Evolutionary conservation across 2,888 invertebrate genomes (phyloP).

Genomic region (Parnassius glacialis): DNA sequence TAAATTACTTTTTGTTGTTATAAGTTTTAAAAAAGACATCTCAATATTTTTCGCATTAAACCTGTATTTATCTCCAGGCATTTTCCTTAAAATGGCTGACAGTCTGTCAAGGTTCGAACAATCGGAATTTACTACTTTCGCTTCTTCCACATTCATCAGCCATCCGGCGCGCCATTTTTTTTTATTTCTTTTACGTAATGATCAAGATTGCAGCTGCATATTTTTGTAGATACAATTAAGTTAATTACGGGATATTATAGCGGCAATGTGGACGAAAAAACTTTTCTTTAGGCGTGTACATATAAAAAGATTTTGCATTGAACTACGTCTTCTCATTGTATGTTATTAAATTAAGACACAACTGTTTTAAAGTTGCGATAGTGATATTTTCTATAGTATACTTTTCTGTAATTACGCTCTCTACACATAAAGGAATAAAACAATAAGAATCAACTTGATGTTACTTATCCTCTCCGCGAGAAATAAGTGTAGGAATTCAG

Average conservation of each 20-base stretch:
- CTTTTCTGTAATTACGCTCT: no score
- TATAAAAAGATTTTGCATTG: neutral
- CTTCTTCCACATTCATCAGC: constrained; percentile 6
- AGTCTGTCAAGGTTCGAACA: constrained; percentile 3
- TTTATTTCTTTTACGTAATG: constrained; percentile 13
- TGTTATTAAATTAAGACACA: no score
- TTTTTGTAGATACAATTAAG: constrained; percentile 20
- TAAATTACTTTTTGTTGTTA: no score
- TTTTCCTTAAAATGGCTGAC: constrained; percentile 3
- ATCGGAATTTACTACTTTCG: constrained; percentile 9
- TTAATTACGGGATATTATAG: constrained; percentile 20
- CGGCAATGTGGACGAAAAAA: neutral
- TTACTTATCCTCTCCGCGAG: no score
- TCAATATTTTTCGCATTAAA: neutral
- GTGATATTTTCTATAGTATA: no score
- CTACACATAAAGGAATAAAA: no score
- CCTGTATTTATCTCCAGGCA: neutral
- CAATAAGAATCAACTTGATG: no score
- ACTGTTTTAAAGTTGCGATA: no score
- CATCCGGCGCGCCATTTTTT: neutral
- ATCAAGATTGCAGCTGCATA: constrained; percentile 8
- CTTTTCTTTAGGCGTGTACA: constrained; percentile 13
- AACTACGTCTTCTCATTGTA: no score
- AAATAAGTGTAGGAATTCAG: no score
- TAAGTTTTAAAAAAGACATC: neutral